A percentile compares a stretch with the other conserved stretches of the same genome.
These are phyloP conservation scores for Catocala nupta DNA, from an alignment of 2,888 invertebrate genomes.

Conservation along the genomic window DNA sequence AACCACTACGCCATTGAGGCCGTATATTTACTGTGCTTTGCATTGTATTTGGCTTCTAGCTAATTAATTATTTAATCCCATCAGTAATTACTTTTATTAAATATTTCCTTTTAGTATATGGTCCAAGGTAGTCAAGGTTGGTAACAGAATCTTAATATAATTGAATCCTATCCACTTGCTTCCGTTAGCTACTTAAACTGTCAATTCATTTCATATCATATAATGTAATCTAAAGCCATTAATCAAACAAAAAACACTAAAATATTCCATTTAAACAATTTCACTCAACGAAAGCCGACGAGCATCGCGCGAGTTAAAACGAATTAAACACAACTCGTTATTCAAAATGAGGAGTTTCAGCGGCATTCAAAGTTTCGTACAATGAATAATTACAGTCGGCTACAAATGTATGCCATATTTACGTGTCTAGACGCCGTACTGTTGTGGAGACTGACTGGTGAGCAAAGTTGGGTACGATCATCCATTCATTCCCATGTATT, in stretches of 20 bases:
- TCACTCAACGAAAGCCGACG: slow-evolving; percentile 25
- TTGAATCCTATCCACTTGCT: too few relatives aligned
- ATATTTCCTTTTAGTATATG: too few relatives aligned
- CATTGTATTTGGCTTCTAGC: too few relatives aligned
- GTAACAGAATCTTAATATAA: too few relatives aligned
- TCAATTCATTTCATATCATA: too few relatives aligned
- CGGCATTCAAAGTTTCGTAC: slow-evolving; percentile 48
- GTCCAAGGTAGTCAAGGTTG: too few relatives aligned
- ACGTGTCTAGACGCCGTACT: slow-evolving; percentile 67
- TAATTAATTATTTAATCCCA: too few relatives aligned
- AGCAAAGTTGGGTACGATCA: slow-evolving; percentile 66
- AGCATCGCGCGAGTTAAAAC: slow-evolving; percentile 46
- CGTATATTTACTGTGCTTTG: too few relatives aligned
- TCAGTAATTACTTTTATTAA: too few relatives aligned
- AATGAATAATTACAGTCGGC: slow-evolving; percentile 55
- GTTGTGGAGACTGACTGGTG: slow-evolving; percentile 57
- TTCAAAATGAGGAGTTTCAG: slow-evolving; percentile 46
- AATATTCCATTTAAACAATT: slow-evolving; percentile 17
- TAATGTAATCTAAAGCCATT: not conserved
- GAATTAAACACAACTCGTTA: slow-evolving; percentile 52
- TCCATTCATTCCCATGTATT: slow-evolving; percentile 66
- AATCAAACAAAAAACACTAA: not conserved
- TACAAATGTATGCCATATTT: slow-evolving; percentile 55
- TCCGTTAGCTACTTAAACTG: too few relatives aligned
- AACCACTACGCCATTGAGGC: too few relatives aligned